Base-by-base conservation (phyloP, 2,888 invertebrate species). In the Arge pagana region DNA sequence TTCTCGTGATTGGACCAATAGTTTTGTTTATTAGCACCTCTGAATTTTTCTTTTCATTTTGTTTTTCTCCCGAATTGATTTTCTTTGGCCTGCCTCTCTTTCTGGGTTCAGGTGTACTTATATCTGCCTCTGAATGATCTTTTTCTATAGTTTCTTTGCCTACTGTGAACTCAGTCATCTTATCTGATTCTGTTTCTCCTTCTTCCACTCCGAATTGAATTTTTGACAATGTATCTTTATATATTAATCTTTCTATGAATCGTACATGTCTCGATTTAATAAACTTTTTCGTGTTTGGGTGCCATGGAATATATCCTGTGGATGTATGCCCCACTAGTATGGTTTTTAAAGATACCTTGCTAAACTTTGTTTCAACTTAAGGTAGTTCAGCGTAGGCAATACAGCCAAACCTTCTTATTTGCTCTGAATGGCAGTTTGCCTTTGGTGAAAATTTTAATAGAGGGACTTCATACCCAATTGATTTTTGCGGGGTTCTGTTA, bases 191-290 rank as follows among this genome's bases (percentile, higher is more conserved):
- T 28, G 8, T 15, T 30, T 48, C 31, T 19, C 36, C 33, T 42
- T 30, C 23, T 48, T 15, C 21, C 2, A 30, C 13, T 30, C n/a
- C n/a, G n/a, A n/a, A n/a, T n/a, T n/a, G n/a, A n/a, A n/a, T n/a
- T 51, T 51, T 31, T 30, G 15, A 35, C 15, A 56, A 53, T 15
- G 49, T 45, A 21, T 63, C 54, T 24, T 58, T 57, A 45, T 58
- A 65, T 13, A 58, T 57, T 11, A 62, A 21, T 54, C 56, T 63
- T 50, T 63, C 57, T 35, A 56, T 50, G 36, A 62, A 62, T 35
- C 60, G 48, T 3, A 59, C 58, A 50, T 64, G 59, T 48, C 60
- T 56, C 1, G 59, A 55, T n/a, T 55, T 52, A 23, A 56, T 2
- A 13, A 53, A 55, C 51, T 54, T 56, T 18, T 49, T 42, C 3